A percentile compares a stretch with the other conserved stretches of the same genome.
phyloP scores from a whole-genome alignment of 2,888 invertebrate species.

The Molanna angustata region DNA sequence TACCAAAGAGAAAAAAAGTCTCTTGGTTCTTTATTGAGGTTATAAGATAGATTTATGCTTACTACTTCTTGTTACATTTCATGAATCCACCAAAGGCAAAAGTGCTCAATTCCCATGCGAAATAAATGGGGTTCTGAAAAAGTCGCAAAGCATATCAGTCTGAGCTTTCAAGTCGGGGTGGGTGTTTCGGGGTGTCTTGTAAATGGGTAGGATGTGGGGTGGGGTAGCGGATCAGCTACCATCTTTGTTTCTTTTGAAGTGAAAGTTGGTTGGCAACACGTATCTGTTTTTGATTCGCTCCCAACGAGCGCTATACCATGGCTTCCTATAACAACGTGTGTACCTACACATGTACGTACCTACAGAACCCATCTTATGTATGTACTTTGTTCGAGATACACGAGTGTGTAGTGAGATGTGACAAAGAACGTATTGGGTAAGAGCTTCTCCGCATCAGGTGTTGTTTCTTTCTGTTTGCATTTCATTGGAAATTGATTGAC shows the following conservation, averaged over 20 bases:
- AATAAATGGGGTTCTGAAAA: conserved; percentile 21
- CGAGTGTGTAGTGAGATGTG: no score
- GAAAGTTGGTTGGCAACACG: conserved; percentile 7
- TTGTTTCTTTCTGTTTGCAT: no score
- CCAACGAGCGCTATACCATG: conserved; percentile 6
- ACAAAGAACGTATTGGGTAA: no score
- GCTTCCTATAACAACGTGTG: conserved; percentile 10
- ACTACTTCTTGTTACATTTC: conserved; percentile 18
- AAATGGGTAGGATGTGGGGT: neutral
- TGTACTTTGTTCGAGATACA: no score
- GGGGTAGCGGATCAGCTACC: conserved; percentile 21
- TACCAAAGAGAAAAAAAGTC: neutral
- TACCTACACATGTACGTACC: no score
- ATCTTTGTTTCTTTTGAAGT: conserved; percentile 28
- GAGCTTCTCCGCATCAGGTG: no score
- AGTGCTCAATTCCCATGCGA: conserved; percentile 25
- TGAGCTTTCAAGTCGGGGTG: conserved; percentile 9
- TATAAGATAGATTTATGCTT: conserved; percentile 17
- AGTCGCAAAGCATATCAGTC: conserved; percentile 18
- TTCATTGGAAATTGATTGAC: no score
- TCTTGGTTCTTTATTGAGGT: conserved; percentile 7
- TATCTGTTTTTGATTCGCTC: conserved; percentile 22
- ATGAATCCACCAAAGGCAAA: conserved; percentile 18
- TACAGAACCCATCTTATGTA: no score
- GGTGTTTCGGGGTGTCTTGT: neutral